Evolutionary conservation across 2,888 invertebrate species (phyloP).

Genomic region (Pandemis cinnamomeana): DNA sequence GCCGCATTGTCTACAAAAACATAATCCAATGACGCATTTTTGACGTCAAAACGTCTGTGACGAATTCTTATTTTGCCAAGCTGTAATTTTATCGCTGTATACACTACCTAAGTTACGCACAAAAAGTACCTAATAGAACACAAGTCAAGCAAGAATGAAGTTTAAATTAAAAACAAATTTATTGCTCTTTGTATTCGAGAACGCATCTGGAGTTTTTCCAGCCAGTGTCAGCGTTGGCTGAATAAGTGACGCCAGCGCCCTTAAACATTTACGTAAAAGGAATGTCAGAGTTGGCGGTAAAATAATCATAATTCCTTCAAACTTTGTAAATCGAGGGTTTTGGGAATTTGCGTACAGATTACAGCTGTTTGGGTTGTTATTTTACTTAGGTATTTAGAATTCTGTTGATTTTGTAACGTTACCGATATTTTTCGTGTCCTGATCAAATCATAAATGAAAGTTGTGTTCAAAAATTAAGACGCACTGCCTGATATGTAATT

Average conservation of each 20-base stretch:
- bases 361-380: not conserved
- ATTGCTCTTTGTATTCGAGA: not conserved
- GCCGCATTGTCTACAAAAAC: no score
- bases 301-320: not conserved
- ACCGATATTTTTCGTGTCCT: not conserved
- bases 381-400: not conserved
- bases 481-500: not conserved
- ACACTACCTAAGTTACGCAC: not conserved
- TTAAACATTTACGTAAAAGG: not conserved
- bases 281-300: conserved; percentile 9
- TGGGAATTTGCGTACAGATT: not conserved
- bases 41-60: no score
- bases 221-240: not conserved
- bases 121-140: not conserved
- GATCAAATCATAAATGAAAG: not conserved
- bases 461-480: not conserved
- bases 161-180: conserved; percentile 1
- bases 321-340: not conserved
- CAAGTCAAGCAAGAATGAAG: not conserved
- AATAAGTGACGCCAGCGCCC: not conserved
- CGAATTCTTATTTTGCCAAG: no score
- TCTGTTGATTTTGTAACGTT: not conserved
- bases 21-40: no score
- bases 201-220: not conserved
- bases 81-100: no score